Base-by-base conservation (phyloP, 1,140 invertebrate species). In the Cheumatopsyche charites region DNA sequence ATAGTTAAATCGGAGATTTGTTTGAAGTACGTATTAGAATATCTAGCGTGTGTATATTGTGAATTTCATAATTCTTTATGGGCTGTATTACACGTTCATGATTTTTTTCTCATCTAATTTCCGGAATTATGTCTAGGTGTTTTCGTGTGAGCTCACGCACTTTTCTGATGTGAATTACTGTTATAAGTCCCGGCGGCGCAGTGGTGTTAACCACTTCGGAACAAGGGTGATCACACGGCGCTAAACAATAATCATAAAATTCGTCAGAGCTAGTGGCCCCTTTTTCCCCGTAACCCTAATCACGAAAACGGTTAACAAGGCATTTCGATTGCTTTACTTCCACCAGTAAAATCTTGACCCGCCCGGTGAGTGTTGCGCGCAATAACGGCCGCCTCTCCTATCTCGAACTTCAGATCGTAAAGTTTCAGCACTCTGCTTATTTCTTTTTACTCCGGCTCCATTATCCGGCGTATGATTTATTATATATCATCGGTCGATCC, bases 171-270 rank as follows among this genome's bases (percentile, higher is more conserved):
- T 68, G 49, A 68, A 68, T 68, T 68, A 68, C 47, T 42, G 29
- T 68, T 68, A 68, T 58, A 55, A 68, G 66, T 55, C 66, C 66
- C 66, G 6, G 15, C 23, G 66, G 66, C 47, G 26, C 66, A 68
- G 41, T 68, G 42, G 17, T 68, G 49, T 45, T 68, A 68, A 68
- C 66, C 66, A 45, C 66, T 68, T 68, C 66, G 66, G 66, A 68
- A 68, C 66, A 68, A 68, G 25, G 66, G 66, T 68, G 66, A 68
- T 68, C 66, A 68, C 66, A 55, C 66, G 12, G 47, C 45, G 66
- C 41, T 68, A 68, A 68, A 68, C 66, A 68, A 68, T 68, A 68
- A 68, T 68, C 66, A 68, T 68, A 68, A 68, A 68, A 68, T 68
- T 68, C 66, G 45, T 55, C 17, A 55, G 66, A 36, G 66, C 49